A percentile compares a stretch with the other conserved stretches of the same genome.
phyloP scores from a whole-genome alignment of 2,797 vertebrate genomes.

The Pantherophis alleghaniensis region DNA sequence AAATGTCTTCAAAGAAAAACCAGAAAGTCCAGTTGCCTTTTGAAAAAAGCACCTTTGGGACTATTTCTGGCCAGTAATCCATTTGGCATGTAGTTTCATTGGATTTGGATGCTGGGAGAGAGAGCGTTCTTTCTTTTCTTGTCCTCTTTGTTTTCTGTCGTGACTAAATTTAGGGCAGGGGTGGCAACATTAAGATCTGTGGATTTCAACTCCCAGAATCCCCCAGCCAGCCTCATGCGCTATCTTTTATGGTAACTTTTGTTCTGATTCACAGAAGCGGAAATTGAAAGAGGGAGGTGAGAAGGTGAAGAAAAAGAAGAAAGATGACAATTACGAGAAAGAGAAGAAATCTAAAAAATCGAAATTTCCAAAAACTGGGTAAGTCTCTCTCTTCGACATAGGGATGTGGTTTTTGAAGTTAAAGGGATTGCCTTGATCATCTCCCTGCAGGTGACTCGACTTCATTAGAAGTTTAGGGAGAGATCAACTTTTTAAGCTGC shows the following conservation, averaged over 20 bases:
- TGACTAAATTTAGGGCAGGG: not conserved
- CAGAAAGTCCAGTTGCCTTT: not conserved
- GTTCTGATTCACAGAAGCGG: conserved; percentile 78
- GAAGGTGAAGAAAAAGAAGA: conserved; percentile 80
- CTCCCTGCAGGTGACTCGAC: no score
- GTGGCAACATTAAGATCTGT: not conserved
- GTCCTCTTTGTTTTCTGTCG: not conserved
- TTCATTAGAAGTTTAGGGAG: not conserved
- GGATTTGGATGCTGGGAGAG: not conserved
- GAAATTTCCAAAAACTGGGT: conserved; percentile 77
- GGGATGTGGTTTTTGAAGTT: not conserved
- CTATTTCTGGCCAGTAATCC: not conserved
- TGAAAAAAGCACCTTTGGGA: not conserved
- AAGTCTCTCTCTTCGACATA: conserved; percentile 51
- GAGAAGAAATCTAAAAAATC: conserved; percentile 78
- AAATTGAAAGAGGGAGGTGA: conserved; percentile 79
- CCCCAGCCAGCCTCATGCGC: not conserved
- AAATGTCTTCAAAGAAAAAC: not conserved
- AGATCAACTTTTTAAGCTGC: not conserved
- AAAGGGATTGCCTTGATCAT: not conserved
- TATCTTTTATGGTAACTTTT: conserved; percentile 1
- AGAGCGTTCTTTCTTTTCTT: not conserved
- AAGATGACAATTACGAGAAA: conserved; percentile 74
- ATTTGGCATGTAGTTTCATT: not conserved
- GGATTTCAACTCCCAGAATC: not conserved